phyloP scores from a whole-genome alignment of 2,797 vertebrate genomes.

The Pogonophryne albipinna region DNA sequence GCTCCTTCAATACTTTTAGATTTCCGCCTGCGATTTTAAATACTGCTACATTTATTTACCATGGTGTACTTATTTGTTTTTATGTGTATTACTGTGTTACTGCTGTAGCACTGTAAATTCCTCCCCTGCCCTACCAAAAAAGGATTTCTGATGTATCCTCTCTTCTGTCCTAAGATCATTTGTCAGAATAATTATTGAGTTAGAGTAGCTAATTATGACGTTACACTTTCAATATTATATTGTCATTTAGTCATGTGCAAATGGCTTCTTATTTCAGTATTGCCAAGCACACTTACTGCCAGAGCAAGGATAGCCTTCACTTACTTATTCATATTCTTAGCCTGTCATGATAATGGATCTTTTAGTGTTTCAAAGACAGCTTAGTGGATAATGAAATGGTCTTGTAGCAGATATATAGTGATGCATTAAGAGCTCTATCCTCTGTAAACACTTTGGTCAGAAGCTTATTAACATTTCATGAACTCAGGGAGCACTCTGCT shows the following conservation, averaged over 20 bases:
- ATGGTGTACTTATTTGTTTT: too few relatives aligned
- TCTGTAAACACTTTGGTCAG: slow-evolving; percentile 28
- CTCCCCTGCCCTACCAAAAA: too few relatives aligned
- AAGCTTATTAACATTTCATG: slow-evolving; percentile 72
- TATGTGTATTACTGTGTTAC: too few relatives aligned
- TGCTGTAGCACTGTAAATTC: too few relatives aligned
- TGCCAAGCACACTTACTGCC: background rate
- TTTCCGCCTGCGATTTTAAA: too few relatives aligned
- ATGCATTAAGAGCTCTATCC: slow-evolving; percentile 56
- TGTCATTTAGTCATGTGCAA: background rate
- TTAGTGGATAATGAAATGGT: slow-evolving; percentile 62
- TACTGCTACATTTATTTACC: too few relatives aligned
- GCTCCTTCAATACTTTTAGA: too few relatives aligned
- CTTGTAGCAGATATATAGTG: slow-evolving; percentile 16
- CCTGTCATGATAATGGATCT: slow-evolving; percentile 1
- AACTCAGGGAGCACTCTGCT: slow-evolving; percentile 43
- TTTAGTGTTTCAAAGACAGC: slow-evolving; percentile 11
- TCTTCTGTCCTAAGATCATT: background rate
- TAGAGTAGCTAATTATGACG: background rate
- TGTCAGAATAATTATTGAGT: too few relatives aligned
- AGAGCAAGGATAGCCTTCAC: background rate
- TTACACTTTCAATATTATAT: background rate
- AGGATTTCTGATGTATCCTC: too few relatives aligned
- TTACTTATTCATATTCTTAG: slow-evolving; percentile 17
- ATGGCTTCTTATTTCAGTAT: background rate